phyloP scores from a whole-genome alignment of 2,888 invertebrate genomes.

The Lobophora halterata region DNA sequence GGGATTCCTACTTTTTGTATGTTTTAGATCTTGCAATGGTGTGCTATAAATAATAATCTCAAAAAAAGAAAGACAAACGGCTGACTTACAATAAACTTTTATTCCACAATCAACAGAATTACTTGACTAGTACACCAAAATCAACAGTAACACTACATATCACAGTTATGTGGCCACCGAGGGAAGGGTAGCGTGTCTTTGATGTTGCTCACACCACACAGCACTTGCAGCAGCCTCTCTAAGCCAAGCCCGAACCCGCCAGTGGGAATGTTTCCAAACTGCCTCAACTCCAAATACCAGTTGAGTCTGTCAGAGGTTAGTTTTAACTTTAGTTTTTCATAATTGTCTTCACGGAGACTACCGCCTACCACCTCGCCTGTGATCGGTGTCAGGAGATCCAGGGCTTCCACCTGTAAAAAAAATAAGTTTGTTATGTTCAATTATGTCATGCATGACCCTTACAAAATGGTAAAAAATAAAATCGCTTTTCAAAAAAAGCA shows the following conservation, averaged over 20 bases:
- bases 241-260: conserved; percentile 98
- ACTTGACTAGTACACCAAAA: neutral
- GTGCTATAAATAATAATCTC: too few relatives aligned
- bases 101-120: neutral
- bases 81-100: neutral
- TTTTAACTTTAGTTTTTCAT: conserved; percentile 81
- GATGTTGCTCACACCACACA: conserved; percentile 92
- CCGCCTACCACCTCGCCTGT: conserved; percentile 98
- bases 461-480: too few relatives aligned
- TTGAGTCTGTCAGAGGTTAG: conserved; percentile 82
- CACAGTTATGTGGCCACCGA: conserved; percentile 94
- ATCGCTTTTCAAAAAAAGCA: too few relatives aligned
- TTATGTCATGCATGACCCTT: too few relatives aligned
- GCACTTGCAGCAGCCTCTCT: conserved; percentile 92
- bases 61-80: too few relatives aligned
- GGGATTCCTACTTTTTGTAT: too few relatives aligned
- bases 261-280: conserved; percentile 93
- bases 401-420: conserved; percentile 86
- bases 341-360: conserved; percentile 93
- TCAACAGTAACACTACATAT: conserved; percentile 65
- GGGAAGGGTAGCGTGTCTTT: conserved; percentile 98
- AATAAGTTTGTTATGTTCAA: too few relatives aligned
- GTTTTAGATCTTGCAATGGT: too few relatives aligned
- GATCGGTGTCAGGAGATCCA: conserved; percentile 93
- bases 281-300: conserved; percentile 95